These are phyloP conservation scores for Notothenia coriiceps DNA, from an alignment of 2,113 vertebrate genomes.

Conservation along the genomic window DNA sequence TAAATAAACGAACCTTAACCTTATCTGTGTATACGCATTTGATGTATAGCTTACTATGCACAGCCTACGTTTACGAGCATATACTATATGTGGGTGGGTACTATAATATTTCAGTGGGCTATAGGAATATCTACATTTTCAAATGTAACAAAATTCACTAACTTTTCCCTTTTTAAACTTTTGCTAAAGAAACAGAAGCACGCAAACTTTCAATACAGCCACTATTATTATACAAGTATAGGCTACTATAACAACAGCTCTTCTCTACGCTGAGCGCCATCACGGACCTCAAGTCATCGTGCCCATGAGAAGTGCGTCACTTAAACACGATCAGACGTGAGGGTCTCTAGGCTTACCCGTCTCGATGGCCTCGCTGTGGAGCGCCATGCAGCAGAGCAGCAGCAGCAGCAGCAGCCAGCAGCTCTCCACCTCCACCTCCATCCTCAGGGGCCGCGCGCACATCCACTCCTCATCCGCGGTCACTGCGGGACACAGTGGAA, in stretches of 20 bases:
- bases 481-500: not conserved
- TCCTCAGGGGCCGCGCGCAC: not conserved
- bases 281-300: not conserved
- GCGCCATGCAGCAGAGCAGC: slow-evolving; percentile 56
- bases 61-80: not conserved
- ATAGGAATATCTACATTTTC: not conserved
- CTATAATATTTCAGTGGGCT: not conserved
- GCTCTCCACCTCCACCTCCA: slow-evolving; percentile 54
- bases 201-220: not conserved
- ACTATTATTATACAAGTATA: not conserved
- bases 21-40: not conserved
- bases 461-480: not conserved
- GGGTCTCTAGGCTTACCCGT: slow-evolving; percentile 69
- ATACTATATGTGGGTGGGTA: too few relatives aligned
- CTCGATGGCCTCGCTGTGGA: slow-evolving; percentile 73
- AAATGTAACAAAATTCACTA: not conserved
- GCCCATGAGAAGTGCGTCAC: not conserved
- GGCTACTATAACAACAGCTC: not conserved
- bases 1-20: too few relatives aligned
- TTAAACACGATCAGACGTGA: not conserved
- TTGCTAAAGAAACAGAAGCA: not conserved
- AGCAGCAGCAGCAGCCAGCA: slow-evolving; percentile 68
- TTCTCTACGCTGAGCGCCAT: not conserved
- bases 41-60: not conserved
- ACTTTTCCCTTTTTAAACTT: not conserved